Conservation (phyloP, 2,888 invertebrate species). For the Leptinotarsa peninsularis region DNA sequence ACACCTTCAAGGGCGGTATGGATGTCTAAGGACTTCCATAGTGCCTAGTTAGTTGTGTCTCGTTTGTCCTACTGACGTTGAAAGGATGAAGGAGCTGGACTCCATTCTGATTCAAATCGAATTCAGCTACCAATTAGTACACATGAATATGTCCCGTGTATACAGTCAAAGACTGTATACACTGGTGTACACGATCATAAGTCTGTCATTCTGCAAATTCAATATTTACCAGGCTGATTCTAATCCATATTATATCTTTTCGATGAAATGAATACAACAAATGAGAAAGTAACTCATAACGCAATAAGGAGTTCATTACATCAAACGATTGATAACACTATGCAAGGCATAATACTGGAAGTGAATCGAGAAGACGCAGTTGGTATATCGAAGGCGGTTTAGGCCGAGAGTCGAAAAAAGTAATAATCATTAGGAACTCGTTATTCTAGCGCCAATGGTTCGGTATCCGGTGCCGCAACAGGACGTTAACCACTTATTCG, state of each 20-base stretch:
- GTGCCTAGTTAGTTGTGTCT: no score
- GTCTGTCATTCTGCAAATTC: no score
- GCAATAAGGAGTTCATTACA: neutral
- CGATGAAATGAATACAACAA: neutral
- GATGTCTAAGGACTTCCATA: no score
- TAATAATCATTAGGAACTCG: slow-evolving; percentile 52
- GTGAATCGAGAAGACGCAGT: neutral
- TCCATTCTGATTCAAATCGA: no score
- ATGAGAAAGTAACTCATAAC: neutral
- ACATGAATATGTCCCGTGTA: no score
- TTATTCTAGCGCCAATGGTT: slow-evolving; percentile 49
- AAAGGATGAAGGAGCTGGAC: no score
- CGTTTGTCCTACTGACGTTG: no score
- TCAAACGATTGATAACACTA: neutral
- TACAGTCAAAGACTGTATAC: no score
- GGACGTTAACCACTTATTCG: slow-evolving; percentile 46
- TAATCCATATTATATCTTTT: neutral
- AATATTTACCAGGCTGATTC: neutral
- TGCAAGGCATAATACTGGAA: slow-evolving; percentile 21
- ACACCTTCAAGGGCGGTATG: no score
- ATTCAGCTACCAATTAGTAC: no score
- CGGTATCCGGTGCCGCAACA: slow-evolving; percentile 49
- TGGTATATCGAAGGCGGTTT: slow-evolving; percentile 33
- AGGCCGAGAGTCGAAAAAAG: slow-evolving; percentile 44
- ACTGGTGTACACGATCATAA: no score